Percentiles rank a stretch among this genome's conserved stretches.
Conservation (phyloP, 2,888 invertebrate species). For the Ophioninae sp. region DNA sequence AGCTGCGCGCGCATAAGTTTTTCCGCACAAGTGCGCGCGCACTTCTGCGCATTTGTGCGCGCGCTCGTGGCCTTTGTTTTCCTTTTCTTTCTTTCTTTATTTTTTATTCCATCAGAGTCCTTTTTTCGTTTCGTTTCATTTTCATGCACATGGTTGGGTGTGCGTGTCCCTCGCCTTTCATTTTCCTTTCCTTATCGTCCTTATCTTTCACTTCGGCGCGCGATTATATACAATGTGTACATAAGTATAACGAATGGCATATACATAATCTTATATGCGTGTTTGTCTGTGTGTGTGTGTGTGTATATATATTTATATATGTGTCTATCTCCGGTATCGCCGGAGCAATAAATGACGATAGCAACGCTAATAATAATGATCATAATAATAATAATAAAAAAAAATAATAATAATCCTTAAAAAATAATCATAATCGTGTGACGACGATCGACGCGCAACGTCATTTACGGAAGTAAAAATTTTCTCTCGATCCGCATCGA, state of each 20-base stretch:
- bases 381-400: conserved; percentile 37
- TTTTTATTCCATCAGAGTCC: conserved; percentile 2
- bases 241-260: conserved; percentile 64
- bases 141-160: not conserved
- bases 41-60: conserved; percentile 8
- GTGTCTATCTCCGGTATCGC: conserved; percentile 16
- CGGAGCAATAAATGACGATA: conserved; percentile 33
- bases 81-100: too few species aligned
- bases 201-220: conserved; percentile 52
- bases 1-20: conserved; percentile 34
- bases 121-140: conserved; percentile 4
- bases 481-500: not conserved
- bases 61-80: not conserved
- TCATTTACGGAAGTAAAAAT: conserved; percentile 27
- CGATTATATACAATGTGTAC: conserved; percentile 76
- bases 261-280: not conserved
- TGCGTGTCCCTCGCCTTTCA: conserved; percentile 3
- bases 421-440: conserved; percentile 37
- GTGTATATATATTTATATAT: not conserved
- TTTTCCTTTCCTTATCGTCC: not conserved
- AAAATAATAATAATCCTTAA: too few species aligned
- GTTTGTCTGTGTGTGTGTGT: not conserved
- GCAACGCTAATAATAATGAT: conserved; percentile 40
- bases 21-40: conserved; percentile 18
- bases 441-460: conserved; percentile 47